Evolutionary conservation across 2,888 invertebrate species (phyloP), one percentile per base, ranked within the genome.

Genomic region (Volucella inanis): DNA sequence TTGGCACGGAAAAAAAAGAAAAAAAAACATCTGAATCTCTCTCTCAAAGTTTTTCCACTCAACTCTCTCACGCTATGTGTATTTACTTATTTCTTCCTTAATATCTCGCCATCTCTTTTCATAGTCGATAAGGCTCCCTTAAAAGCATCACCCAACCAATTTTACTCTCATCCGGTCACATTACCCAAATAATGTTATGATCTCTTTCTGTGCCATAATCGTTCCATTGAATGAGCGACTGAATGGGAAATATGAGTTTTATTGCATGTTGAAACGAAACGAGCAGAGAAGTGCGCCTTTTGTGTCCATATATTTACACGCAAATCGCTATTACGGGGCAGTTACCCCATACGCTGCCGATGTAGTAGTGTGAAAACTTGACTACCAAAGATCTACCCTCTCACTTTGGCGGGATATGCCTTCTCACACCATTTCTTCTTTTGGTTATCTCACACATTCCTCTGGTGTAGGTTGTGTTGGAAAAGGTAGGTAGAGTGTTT

Each of bases 191-290:
- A 81, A 85, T 85, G 85, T 85, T 85, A 85, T 85, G 85, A 85
- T 85, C 85, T 85, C 85, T 85, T 85, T 85, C 85, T 85, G 76
- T 55, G 85, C 85, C 76, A 85, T 85, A 81, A 85, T 85, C 85
- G 85, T 85, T 85, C 81, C 81, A 81, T 81, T 85, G 85, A 85
- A 85, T 81, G 85, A 85, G 85, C 85, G 85, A 85, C 85, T 77
- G 85, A 85, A 85, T 85, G 85, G 85, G 85, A 85, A 85, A 85
- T 85, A 85, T 81, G 76, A 81, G 76, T 85, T 85, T 85, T 85
- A 85, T 85, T 85, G 81, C 85, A 85, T 85, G 85, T 85, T 81
- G 85, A 81, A 85, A 85, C 81, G 85, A 81, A 85, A 85, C 85
- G 85, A 85, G 85, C 85, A 81, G 85, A 85, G 85, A 85, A 85